Evolutionary conservation across 2,888 invertebrate species (phyloP).

Genomic region (Chrysopilus asiliformis): DNA sequence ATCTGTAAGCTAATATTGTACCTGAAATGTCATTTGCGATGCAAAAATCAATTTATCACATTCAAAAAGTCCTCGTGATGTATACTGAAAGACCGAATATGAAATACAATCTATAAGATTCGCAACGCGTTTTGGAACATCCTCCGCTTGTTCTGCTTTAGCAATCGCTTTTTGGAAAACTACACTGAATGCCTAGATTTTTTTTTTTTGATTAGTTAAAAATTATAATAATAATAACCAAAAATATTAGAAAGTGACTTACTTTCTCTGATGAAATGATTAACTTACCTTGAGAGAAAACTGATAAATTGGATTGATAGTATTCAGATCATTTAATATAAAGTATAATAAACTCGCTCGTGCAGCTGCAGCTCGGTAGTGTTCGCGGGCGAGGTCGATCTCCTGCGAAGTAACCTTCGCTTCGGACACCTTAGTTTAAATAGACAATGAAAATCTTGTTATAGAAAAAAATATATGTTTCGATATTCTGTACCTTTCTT

Average conservation of each 20-base stretch:
- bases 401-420: constrained; percentile 83
- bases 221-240: not conserved
- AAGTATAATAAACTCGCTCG: constrained; percentile 89
- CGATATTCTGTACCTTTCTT: constrained; percentile 50
- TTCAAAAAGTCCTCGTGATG: constrained; percentile 86
- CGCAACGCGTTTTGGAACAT: constrained; percentile 62
- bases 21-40: constrained; percentile 92
- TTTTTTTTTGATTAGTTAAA: not conserved
- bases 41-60: constrained; percentile 93
- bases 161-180: constrained; percentile 94
- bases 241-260: not conserved
- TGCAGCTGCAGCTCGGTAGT: constrained; percentile 64
- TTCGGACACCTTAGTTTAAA: constrained; percentile 57
- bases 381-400: constrained; percentile 87
- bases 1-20: constrained; percentile 29
- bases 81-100: constrained; percentile 89
- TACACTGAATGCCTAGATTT: constrained; percentile 80
- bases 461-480: not conserved
- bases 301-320: constrained; percentile 93
- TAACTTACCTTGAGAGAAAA: constrained; percentile 75
- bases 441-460: constrained; percentile 1
- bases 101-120: constrained; percentile 92
- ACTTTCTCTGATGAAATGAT: not conserved
- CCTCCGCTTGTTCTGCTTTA: constrained; percentile 68
- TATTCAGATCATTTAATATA: constrained; percentile 87